A percentile compares a stretch with the other conserved stretches of the same genome.
Evolutionary conservation across 2,888 invertebrate genomes (phyloP).

Genomic region (Ormyrus rosae): DNA sequence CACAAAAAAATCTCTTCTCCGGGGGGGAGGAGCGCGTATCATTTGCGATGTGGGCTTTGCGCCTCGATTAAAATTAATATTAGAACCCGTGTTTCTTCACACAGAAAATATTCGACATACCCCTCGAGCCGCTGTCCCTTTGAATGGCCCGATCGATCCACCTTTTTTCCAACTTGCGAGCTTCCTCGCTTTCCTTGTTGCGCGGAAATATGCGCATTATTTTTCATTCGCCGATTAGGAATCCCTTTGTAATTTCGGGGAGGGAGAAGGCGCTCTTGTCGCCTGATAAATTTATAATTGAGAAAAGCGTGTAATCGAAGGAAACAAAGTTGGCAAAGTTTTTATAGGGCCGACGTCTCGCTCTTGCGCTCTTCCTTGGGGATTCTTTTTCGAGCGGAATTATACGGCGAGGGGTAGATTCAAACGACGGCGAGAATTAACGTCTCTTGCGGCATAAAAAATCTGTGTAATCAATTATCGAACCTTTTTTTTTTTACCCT

Average conservation of each 20-base stretch:
- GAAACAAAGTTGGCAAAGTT: conserved; percentile 55
- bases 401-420: conserved; percentile 67
- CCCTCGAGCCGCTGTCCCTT: conserved; percentile 31
- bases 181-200: conserved; percentile 1
- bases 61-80: conserved; percentile 74
- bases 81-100: conserved; percentile 72
- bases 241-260: not conserved
- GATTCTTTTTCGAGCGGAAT: conserved; percentile 66
- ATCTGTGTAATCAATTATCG: conserved; percentile 75
- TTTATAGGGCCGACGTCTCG: conserved; percentile 45
- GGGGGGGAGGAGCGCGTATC: conserved; percentile 60
- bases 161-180: conserved; percentile 21
- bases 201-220: not conserved
- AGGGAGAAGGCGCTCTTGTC: conserved; percentile 11
- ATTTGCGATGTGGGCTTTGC: conserved; percentile 64
- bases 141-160: conserved; percentile 42
- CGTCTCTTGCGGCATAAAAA: conserved; percentile 74
- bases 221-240: not conserved
- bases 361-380: conserved; percentile 59
- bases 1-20: conserved; percentile 60
- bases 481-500: conserved; percentile 72
- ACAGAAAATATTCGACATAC: conserved; percentile 69
- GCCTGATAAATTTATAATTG: conserved; percentile 56
- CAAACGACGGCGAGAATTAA: conserved; percentile 70
- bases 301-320: conserved; percentile 55